Percentiles rank a stretch among this genome's conserved stretches.
Conservation (phyloP, 2,888 invertebrate species). For the Ernsta delagoae region DNA sequence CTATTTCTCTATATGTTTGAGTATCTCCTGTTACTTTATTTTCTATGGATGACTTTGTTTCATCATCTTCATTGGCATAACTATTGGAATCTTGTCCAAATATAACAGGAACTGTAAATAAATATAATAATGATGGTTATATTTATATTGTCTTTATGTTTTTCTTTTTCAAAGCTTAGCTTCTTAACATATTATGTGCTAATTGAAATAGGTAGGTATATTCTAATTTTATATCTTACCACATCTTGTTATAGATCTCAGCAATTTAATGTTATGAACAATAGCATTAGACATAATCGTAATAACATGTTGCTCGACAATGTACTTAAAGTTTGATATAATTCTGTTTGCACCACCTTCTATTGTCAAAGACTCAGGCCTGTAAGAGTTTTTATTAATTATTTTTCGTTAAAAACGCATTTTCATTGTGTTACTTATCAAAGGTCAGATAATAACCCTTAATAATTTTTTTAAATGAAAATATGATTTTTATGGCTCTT, state of each 20-base stretch:
- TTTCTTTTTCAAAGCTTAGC: no score
- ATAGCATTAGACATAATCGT: constrained; percentile 61
- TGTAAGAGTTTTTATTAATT: constrained; percentile 40
- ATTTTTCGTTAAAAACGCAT: no score
- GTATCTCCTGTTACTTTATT: neutral
- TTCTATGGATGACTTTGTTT: neutral
- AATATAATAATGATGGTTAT: neutral
- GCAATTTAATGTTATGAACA: constrained; percentile 52
- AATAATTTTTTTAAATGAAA: no score
- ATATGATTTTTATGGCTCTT: constrained; percentile 38
- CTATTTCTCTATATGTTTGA: neutral
- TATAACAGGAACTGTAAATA: neutral
- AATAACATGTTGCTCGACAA: constrained; percentile 62
- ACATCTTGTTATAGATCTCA: constrained; percentile 58
- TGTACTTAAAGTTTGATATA: constrained; percentile 63
- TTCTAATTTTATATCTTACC: constrained; percentile 49
- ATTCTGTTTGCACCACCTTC: constrained; percentile 64
- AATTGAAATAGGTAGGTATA: no score
- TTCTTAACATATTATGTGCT: no score
- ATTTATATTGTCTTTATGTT: no score
- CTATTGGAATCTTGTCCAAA: neutral
- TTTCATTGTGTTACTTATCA: neutral
- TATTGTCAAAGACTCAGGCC: constrained; percentile 62
- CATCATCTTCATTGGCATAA: neutral
- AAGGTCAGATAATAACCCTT: no score